Conservation (phyloP, 2,113 vertebrate genomes). For the Aleadryas rufinucha region DNA sequence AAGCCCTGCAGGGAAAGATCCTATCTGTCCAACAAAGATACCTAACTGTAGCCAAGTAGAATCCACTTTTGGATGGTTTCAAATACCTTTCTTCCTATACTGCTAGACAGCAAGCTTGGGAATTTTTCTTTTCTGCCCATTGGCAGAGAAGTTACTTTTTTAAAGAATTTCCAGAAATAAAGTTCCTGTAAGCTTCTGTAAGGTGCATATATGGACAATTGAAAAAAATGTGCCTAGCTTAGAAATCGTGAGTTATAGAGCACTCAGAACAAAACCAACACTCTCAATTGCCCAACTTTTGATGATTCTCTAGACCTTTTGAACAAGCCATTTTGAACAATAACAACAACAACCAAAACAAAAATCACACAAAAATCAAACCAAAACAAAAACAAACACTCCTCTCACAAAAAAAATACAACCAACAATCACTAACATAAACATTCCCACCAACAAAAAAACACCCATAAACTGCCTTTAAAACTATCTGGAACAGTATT, state of each 20-base stretch:
- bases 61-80: neutral
- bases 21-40: neutral
- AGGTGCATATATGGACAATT: neutral
- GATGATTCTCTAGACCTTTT: neutral
- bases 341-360: neutral
- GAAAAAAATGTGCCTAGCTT: neutral
- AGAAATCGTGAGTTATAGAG: neutral
- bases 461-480: fast-evolving
- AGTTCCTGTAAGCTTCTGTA: neutral
- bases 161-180: neutral
- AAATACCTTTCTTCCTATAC: neutral
- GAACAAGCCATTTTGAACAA: neutral
- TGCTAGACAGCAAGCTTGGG: neutral
- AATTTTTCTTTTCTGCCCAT: neutral
- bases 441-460: neutral
- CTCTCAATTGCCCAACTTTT: neutral
- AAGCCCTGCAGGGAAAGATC: neutral
- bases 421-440: neutral
- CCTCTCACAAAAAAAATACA: too few relatives aligned
- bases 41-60: neutral
- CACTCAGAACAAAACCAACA: neutral
- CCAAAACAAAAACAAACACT: neutral
- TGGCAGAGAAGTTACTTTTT: neutral
- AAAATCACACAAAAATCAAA: neutral
- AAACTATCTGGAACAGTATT: neutral